Base-by-base conservation (phyloP, 2,888 invertebrate species). In the Ennomos erosarius region DNA sequence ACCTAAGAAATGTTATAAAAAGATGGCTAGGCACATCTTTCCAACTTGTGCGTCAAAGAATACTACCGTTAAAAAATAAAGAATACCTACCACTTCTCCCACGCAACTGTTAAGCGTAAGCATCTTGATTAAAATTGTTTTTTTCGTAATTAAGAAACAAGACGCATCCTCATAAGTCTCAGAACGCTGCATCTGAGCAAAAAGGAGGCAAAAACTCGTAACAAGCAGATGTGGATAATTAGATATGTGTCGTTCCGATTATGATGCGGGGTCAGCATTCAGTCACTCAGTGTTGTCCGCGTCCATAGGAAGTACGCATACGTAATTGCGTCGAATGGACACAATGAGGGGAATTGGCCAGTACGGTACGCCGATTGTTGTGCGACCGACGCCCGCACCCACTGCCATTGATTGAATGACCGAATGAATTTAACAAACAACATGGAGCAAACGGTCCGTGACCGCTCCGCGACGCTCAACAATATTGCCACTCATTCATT, bases 311-410 rank as follows among this genome's bases (percentile, higher is more conserved):
- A 88, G 88, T 87, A 75, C 83, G 84, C 86, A 85, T 85, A 85
- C 81, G 87, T 91, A 88, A 90, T 90, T 90, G 88, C 77, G 83
- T 81, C 84, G 80, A 88, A 81, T 87, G 88, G 86, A 82, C 88
- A 90, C 90, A 91, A 91, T 87, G 87, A 87, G 87, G 90, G 89
- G 90, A 90, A 90, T 89, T 88, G 89, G 87, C 85, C 85, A 87
- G 84, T 85, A 79, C 82, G 80, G 84, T 85, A 79, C 82, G 80
- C 73, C 86, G 85, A 92, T 90, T 90, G 89, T 92, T 89, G 88
- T 90, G 90, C 89, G 90, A 89, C 85, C 86, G 80, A 85, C 87
- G 88, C 88, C 88, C 89, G 88, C 89, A 82, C 90, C 89, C 88
- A 89, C 82, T 69, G 81, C 84, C 86, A 85, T 84, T 91, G 88